phyloP scores from a whole-genome alignment of 53 echinoderm and acorn worm genomes.

The Antedon mediterranea region DNA sequence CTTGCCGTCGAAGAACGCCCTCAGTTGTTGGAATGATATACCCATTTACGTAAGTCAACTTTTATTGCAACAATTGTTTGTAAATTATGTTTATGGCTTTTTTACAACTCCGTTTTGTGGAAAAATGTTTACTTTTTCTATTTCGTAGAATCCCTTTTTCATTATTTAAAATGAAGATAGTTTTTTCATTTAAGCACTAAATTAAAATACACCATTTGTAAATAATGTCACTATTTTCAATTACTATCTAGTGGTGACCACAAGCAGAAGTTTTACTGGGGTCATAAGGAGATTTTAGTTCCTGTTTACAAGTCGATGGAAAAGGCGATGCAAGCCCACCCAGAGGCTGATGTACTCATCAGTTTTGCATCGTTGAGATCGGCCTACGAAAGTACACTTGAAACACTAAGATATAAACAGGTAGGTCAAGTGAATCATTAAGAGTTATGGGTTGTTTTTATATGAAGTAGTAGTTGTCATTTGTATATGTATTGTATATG shows the following conservation, averaged over 20 bases:
- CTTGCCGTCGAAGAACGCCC: slow-evolving; percentile 66
- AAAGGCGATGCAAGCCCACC: slow-evolving; percentile 86
- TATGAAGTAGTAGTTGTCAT: no score
- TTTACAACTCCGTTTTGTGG: no score
- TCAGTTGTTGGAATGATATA: slow-evolving; percentile 95
- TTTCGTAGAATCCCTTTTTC: no score
- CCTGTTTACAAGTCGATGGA: slow-evolving; percentile 95
- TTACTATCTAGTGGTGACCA: slow-evolving; percentile 67
- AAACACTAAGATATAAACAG: slow-evolving; percentile 60
- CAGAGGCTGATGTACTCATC: slow-evolving; percentile 64
- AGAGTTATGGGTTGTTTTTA: no score
- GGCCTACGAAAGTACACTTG: slow-evolving; percentile 85
- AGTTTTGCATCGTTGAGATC: slow-evolving; percentile 96
- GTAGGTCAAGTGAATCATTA: slow-evolving; percentile 7
- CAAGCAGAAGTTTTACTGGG: slow-evolving; percentile 99
- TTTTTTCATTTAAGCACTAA: no score
- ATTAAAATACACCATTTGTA: no score
- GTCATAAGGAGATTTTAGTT: slow-evolving; percentile 80
- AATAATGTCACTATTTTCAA: no score
- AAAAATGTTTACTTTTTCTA: no score
- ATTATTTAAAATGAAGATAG: no score
- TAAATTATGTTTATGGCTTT: no score
- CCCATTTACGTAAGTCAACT: slow-evolving; percentile 81
- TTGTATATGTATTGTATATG: no score
- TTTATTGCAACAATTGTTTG: no score